phyloP scores from a whole-genome alignment of 2,113 vertebrate species.

The Amblyornis subalaris region DNA sequence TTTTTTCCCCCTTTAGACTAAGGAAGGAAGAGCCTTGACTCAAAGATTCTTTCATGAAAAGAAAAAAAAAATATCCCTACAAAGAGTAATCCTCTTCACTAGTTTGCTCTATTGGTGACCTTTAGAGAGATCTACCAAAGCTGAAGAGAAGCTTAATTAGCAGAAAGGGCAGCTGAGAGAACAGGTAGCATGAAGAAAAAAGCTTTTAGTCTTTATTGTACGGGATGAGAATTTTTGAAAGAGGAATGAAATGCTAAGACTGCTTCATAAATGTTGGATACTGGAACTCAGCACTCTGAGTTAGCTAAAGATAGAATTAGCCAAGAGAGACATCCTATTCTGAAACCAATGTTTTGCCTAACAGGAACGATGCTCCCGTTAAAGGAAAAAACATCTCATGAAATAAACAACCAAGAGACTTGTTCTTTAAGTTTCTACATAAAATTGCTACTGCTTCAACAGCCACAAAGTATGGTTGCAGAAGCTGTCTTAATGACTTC shows the following conservation, averaged over 20 bases:
- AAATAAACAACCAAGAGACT: background rate
- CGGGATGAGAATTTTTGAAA: slow-evolving; percentile 57
- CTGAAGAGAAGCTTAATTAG: slow-evolving; percentile 66
- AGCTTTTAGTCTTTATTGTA: slow-evolving; percentile 42
- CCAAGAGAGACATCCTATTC: background rate
- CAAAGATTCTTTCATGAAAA: background rate
- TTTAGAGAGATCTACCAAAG: slow-evolving; percentile 67
- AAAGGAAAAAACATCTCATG: background rate
- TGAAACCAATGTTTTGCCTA: background rate
- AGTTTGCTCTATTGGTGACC: slow-evolving; percentile 59
- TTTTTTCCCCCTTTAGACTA: background rate
- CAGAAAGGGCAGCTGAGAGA: slow-evolving; percentile 65
- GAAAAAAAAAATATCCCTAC: background rate
- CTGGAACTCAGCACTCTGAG: background rate
- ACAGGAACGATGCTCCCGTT: background rate
- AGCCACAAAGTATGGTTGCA: background rate
- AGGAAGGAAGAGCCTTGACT: background rate
- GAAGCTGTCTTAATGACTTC: background rate
- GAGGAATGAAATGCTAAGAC: background rate
- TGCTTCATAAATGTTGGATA: slow-evolving; percentile 11
- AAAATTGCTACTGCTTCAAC: background rate
- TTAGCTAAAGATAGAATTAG: background rate
- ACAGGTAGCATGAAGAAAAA: slow-evolving; percentile 12
- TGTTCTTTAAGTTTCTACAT: background rate
- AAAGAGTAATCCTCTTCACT: slow-evolving; percentile 52